Conservation (phyloP, 2,113 vertebrate genomes). For the Coryphaenoides rupestris region DNA sequence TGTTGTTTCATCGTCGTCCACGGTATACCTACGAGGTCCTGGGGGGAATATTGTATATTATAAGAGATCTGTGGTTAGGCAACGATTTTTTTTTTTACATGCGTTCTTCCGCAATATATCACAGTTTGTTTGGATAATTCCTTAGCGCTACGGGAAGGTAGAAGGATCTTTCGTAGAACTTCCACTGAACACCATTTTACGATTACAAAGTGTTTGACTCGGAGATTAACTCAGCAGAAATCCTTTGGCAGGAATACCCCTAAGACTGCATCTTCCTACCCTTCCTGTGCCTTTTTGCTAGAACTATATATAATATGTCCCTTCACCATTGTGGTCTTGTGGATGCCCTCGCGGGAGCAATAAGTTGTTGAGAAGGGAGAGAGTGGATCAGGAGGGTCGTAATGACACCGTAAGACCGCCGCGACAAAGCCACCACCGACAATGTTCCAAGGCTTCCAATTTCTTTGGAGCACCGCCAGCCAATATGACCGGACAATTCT, state of each 20-base stretch:
- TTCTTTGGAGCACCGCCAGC: slow-evolving; percentile 30
- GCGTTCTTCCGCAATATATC: too few relatives aligned
- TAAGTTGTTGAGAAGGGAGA: slow-evolving; percentile 28
- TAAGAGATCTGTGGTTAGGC: too few relatives aligned
- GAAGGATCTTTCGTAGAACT: too few relatives aligned
- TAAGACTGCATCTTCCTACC: slow-evolving; percentile 11
- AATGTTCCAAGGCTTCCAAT: slow-evolving; percentile 11
- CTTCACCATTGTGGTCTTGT: slow-evolving; percentile 16
- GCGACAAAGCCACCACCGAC: slow-evolving; percentile 4
- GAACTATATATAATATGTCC: slow-evolving; percentile 35
- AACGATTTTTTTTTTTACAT: too few relatives aligned
- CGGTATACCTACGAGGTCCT: too few relatives aligned
- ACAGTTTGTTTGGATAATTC: too few relatives aligned
- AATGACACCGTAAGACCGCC: slow-evolving; percentile 22
- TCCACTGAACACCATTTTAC: too few relatives aligned
- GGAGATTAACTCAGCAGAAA: not conserved
- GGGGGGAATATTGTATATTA: too few relatives aligned
- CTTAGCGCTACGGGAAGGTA: too few relatives aligned
- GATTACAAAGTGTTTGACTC: too few relatives aligned
- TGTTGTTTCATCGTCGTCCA: too few relatives aligned
- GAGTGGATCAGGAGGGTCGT: slow-evolving; percentile 40
- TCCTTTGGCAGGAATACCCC: slow-evolving; percentile 17
- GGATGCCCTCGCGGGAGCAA: slow-evolving; percentile 37
- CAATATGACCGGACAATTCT: slow-evolving; percentile 32
- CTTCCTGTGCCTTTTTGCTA: slow-evolving; percentile 22